These are phyloP conservation scores for Xiphorhynchus elegans DNA, from an alignment of 2,113 vertebrate species.

Conservation along the genomic window DNA sequence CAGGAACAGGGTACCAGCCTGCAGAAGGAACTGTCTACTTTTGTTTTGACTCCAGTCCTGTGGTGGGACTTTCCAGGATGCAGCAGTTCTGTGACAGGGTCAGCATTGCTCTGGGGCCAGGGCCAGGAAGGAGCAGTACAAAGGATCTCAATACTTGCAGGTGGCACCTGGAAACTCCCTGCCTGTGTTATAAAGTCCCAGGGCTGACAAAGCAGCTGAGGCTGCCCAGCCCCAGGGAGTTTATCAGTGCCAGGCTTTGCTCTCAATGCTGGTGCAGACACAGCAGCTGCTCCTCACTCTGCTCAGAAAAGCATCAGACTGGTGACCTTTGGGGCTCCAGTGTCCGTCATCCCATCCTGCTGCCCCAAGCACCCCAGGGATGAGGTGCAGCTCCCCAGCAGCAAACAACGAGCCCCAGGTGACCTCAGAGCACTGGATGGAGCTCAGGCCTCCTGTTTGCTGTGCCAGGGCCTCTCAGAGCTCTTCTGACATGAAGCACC, in stretches of 20 bases:
- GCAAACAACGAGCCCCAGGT: accelerated
- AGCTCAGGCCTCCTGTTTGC: not conserved
- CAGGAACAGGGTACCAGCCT: not conserved
- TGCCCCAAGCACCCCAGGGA: not conserved
- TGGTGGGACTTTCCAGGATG: not conserved
- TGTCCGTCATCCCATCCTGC: not conserved
- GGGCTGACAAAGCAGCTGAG: not conserved
- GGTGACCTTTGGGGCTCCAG: not conserved
- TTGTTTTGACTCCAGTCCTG: not conserved
- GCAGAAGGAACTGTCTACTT: not conserved
- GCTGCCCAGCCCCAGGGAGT: not conserved
- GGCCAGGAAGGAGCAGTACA: not conserved
- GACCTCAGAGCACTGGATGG: not conserved
- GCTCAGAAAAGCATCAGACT: not conserved
- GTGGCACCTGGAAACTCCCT: not conserved
- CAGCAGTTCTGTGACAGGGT: not conserved
- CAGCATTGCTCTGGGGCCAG: not conserved
- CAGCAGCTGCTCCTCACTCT: not conserved
- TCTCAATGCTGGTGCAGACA: not conserved
- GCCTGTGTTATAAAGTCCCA: accelerated
- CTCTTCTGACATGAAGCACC: not conserved
- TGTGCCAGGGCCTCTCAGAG: not conserved
- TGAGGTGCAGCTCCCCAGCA: not conserved
- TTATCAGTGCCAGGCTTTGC: not conserved
- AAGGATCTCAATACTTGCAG: not conserved